A percentile compares a stretch with the other conserved stretches of the same genome.
These are phyloP conservation scores for Ypsolopha scabrella DNA, from an alignment of 2,888 invertebrate species.

Conservation along the genomic window DNA sequence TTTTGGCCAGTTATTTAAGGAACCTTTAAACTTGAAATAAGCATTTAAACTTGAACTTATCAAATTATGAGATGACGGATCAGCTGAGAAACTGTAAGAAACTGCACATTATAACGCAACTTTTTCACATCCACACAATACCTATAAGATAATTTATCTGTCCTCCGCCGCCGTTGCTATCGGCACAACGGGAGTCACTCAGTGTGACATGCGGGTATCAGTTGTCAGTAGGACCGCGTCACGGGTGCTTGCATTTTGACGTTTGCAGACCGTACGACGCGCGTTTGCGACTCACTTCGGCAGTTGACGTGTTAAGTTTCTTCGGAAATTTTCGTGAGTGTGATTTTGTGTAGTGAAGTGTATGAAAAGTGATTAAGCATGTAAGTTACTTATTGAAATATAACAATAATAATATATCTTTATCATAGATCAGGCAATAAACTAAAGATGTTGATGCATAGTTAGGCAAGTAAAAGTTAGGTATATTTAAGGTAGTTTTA, in stretches of 20 bases:
- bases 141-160: neutral
- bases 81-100: neutral
- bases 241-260: slow-evolving; percentile 17
- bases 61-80: neutral
- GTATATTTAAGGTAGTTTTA: too few species aligned
- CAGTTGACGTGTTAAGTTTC: neutral
- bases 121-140: neutral
- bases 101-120: neutral
- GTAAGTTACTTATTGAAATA: too few species aligned
- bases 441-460: too few species aligned
- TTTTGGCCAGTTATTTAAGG: too few species aligned
- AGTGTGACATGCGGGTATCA: slow-evolving; percentile 29
- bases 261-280: too few species aligned
- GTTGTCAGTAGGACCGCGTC: slow-evolving; percentile 41
- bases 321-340: neutral
- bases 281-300: slow-evolving; percentile 11
- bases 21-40: too few species aligned
- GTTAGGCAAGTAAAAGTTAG: too few species aligned
- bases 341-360: neutral
- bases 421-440: too few species aligned
- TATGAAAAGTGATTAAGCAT: too few species aligned
- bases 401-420: too few species aligned
- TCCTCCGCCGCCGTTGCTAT: neutral
- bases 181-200: slow-evolving; percentile 8
- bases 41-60: too few species aligned